Base-by-base conservation (phyloP, 2,888 invertebrate species). In the Ectemnius cavifrons region DNA sequence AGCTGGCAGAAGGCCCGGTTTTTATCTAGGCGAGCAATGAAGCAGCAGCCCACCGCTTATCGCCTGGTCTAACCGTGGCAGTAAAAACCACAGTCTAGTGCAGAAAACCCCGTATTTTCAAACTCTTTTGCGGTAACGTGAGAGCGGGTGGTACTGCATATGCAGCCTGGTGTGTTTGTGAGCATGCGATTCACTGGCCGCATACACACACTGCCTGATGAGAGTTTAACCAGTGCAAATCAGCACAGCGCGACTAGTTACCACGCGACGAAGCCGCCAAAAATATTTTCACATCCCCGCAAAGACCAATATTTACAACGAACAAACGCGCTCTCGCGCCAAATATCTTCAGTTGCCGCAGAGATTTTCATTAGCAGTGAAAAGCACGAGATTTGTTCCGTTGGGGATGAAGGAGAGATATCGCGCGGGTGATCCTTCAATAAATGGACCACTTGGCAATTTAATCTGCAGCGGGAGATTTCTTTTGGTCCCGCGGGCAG, bases 1-100 rank as follows among this genome's bases (percentile, higher is more conserved):
- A 47, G 45, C 64, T 67, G 49, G 61, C 56, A 49, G 46, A 23
- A 49, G 20, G 59, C 20, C 46, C 46, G 58, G 63, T 57, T 64
- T 47, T 52, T 47, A 23, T 64, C 49, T 37, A 47, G 64, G 37
- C 58, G 60, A 14, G n/a, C 61, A 16, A 16, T 37, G 61, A 61
- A 16, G 16, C 18, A 14, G 6, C 37, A 37, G 61, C 28, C 28
- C 16, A 27, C 60, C 37, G 37, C 52, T 52, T 52, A 52, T 52
- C 52, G 16, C 37, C 37, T 14, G 14, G 16, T 52, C 52, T 52
- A 14, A 52, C 52, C 52, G 52, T 14, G n/a, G 8, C 52, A 14
- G 14, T 14, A 52, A 52, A 52, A 52, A 52, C 52, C 37, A 37
- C 8, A 37, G 5, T 37, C 37, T 37, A 6, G 23, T 23, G 23